Percentiles rank a stretch among this genome's conserved stretches.
These are phyloP conservation scores for Schizotus pectinicornis DNA, from an alignment of 2,888 invertebrate genomes.

Conservation along the genomic window DNA sequence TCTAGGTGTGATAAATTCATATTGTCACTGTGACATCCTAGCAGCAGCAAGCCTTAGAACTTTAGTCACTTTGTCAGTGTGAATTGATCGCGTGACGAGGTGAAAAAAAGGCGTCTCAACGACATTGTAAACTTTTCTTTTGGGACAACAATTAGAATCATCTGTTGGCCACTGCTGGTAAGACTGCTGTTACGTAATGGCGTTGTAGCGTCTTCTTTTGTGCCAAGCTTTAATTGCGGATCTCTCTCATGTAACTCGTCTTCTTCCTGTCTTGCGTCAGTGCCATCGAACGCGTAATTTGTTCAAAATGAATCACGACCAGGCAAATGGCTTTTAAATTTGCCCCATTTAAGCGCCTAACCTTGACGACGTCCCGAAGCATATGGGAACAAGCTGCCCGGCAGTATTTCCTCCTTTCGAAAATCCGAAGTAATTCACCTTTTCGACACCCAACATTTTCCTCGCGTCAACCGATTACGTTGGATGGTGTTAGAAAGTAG, in stretches of 20 bases:
- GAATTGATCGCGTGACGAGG: too few relatives aligned
- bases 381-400: conserved; percentile 4
- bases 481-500: conserved; percentile 23
- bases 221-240: conserved; percentile 4
- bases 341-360: neutral
- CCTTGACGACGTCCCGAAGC: neutral
- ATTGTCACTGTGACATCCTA: too few relatives aligned
- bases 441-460: conserved; percentile 7
- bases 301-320: too few relatives aligned
- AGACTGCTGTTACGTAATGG: too few relatives aligned
- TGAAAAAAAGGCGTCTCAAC: too few relatives aligned
- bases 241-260: neutral
- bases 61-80: too few relatives aligned
- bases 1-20: too few relatives aligned
- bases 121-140: too few relatives aligned
- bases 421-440: conserved; percentile 7
- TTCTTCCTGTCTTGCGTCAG: conserved; percentile 5
- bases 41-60: too few relatives aligned
- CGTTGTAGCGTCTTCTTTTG: neutral
- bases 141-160: too few relatives aligned
- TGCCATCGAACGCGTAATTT: neutral
- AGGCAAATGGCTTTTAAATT: too few relatives aligned
- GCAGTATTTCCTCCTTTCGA: conserved; percentile 16
- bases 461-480: conserved; percentile 17
- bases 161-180: too few relatives aligned